Percentiles rank a stretch among this genome's conserved stretches.
Evolutionary conservation across 2,113 vertebrate species (phyloP).

Genomic region (Papio anubis): DNA sequence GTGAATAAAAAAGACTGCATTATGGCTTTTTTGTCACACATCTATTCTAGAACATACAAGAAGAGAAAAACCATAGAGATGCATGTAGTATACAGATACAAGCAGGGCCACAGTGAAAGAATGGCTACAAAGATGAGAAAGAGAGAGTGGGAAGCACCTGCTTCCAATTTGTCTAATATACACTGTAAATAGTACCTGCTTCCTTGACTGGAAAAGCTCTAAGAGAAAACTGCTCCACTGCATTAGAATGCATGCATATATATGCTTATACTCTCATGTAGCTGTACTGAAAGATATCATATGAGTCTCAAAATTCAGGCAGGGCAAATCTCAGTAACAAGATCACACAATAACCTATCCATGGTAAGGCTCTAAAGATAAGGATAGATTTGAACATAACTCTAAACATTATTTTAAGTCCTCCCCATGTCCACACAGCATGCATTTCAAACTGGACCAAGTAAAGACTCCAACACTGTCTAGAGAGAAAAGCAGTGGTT

Average conservation of each 20-base stretch:
- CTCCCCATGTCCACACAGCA: background rate
- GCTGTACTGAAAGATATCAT: background rate
- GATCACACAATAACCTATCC: background rate
- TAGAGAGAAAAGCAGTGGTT: background rate
- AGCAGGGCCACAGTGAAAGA: slow-evolving; percentile 39
- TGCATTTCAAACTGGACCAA: slow-evolving; percentile 26
- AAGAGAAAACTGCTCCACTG: slow-evolving; percentile 5
- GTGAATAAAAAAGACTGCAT: background rate
- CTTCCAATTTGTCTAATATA: slow-evolving; percentile 27
- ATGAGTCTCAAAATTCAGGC: background rate
- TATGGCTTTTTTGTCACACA: slow-evolving; percentile 4
- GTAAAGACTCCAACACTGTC: background rate
- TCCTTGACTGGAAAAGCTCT: slow-evolving; percentile 27
- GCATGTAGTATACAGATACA: background rate
- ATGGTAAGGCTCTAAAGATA: background rate
- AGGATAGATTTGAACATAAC: background rate
- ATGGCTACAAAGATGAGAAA: background rate
- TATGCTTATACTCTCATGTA: background rate
- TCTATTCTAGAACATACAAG: background rate
- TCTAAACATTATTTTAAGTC: background rate
- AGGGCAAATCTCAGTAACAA: background rate
- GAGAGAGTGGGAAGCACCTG: slow-evolving; percentile 33
- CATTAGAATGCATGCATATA: background rate
- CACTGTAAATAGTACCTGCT: slow-evolving; percentile 25
- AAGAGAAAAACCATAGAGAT: background rate